phyloP scores from a whole-genome alignment of 2,888 invertebrate species.

The Pammene aurita region DNA sequence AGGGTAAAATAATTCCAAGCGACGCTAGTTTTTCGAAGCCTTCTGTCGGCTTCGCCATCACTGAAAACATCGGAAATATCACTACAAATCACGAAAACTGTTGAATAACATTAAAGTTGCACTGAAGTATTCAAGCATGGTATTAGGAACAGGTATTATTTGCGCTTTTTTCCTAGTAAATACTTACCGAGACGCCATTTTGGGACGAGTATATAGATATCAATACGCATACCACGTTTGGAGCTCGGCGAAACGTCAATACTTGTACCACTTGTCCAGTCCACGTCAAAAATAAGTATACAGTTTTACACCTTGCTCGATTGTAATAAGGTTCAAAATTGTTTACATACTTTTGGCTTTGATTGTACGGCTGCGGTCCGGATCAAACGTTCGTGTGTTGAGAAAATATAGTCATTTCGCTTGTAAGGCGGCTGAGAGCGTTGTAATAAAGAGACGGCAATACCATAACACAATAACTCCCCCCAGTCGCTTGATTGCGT shows the following conservation, averaged over 20 bases:
- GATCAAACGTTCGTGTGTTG: neutral
- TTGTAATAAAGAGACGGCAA: slow-evolving; percentile 6
- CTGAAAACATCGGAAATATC: slow-evolving; percentile 16
- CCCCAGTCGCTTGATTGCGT: neutral
- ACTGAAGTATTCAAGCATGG: slow-evolving; percentile 22
- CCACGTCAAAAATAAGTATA: too few species aligned
- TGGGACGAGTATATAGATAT: slow-evolving; percentile 23
- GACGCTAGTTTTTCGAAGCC: slow-evolving; percentile 28
- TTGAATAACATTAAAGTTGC: neutral
- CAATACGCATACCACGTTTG: slow-evolving; percentile 7
- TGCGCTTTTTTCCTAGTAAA: slow-evolving; percentile 38
- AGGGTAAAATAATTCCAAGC: slow-evolving; percentile 46
- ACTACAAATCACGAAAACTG: neutral
- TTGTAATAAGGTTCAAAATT: too few species aligned
- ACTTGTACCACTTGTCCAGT: slow-evolving; percentile 9
- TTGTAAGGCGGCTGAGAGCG: neutral
- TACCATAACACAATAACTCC: neutral
- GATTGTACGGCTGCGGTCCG: slow-evolving; percentile 16
- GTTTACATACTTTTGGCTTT: too few species aligned
- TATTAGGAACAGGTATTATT: slow-evolving; percentile 39
- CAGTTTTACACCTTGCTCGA: too few species aligned
- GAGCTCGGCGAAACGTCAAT: slow-evolving; percentile 25
- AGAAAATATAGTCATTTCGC: slow-evolving; percentile 10
- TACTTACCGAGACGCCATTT: slow-evolving; percentile 39
- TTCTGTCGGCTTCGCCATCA: slow-evolving; percentile 27